Evolutionary conservation across 2,113 vertebrate species (phyloP).

Genomic region (Brachypodius melanocephalos): DNA sequence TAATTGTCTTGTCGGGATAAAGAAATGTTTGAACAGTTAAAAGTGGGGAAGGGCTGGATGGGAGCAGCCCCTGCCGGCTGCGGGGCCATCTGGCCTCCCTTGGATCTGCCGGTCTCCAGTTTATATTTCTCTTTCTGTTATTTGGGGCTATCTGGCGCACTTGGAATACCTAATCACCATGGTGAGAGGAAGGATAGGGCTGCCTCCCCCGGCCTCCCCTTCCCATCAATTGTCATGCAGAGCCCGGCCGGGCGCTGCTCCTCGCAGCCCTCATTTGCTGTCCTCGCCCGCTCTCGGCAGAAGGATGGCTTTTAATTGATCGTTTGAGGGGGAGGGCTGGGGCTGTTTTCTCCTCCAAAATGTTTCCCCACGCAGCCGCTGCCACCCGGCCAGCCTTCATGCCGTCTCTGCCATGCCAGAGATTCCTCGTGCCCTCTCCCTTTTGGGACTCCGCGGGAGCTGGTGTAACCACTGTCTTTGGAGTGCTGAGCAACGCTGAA

Average conservation of each 20-base stretch:
- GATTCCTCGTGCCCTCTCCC: not conserved
- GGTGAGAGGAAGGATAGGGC: conserved; percentile 71
- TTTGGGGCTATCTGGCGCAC: conserved; percentile 71
- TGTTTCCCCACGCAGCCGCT: conserved; percentile 41
- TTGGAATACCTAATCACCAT: conserved; percentile 80
- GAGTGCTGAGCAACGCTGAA: not conserved
- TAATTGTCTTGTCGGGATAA: conserved; percentile 82
- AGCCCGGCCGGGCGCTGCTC: conserved; percentile 62
- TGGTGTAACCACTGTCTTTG: not conserved
- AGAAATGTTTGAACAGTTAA: conserved; percentile 81
- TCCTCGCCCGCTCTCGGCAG: conserved; percentile 42
- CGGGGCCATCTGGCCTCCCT: conserved; percentile 80
- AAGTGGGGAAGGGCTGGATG: conserved; percentile 75
- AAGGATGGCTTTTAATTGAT: conserved; percentile 78
- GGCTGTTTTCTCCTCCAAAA: conserved; percentile 47
- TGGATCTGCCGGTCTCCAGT: conserved; percentile 54
- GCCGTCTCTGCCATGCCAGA: not conserved
- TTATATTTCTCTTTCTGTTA: conserved; percentile 70
- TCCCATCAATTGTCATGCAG: conserved; percentile 78
- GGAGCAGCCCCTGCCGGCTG: conserved; percentile 78
- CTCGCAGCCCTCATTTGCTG: conserved; percentile 52
- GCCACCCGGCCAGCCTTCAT: not conserved
- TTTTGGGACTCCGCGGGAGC: not conserved
- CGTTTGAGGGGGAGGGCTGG: conserved; percentile 64
- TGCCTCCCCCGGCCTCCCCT: conserved; percentile 56